A percentile compares a stretch with the other conserved stretches of the same genome.
These are phyloP conservation scores for Rhombomys opimus DNA, from an alignment of 2,113 vertebrate genomes.

Conservation along the genomic window DNA sequence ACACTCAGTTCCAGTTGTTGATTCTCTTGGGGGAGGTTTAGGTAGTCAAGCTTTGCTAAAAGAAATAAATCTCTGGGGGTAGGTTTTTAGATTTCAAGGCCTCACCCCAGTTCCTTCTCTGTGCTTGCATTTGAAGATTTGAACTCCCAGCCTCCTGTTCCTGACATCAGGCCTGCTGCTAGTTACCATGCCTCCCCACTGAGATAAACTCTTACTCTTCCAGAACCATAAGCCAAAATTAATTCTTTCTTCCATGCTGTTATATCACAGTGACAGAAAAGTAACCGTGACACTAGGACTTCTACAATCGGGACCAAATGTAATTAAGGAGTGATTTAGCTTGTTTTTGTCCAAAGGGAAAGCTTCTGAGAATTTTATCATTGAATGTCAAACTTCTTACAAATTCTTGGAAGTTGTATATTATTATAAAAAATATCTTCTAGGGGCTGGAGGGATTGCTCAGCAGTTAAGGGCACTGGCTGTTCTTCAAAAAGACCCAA, in stretches of 20 bases:
- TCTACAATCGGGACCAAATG: neutral
- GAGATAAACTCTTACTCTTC: neutral
- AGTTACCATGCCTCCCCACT: neutral
- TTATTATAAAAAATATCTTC: neutral
- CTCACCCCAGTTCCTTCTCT: neutral
- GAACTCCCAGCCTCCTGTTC: neutral
- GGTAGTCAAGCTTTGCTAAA: neutral
- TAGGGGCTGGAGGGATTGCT: no score
- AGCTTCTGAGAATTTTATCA: neutral
- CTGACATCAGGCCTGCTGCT: neutral
- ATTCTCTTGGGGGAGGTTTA: neutral
- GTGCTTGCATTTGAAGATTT: neutral
- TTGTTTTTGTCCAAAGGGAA: neutral
- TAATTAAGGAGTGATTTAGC: neutral
- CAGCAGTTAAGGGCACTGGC: no score
- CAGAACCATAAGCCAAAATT: neutral
- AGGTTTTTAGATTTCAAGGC: neutral
- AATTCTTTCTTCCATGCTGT: neutral
- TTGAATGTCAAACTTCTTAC: neutral
- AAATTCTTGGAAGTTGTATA: constrained; percentile 2
- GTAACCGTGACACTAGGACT: neutral
- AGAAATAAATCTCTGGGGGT: neutral
- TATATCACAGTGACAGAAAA: neutral
- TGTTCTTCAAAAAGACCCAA: no score
- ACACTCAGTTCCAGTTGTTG: neutral